phyloP scores from a whole-genome alignment of 2,888 invertebrate genomes.

The Cephonodes hylas region DNA sequence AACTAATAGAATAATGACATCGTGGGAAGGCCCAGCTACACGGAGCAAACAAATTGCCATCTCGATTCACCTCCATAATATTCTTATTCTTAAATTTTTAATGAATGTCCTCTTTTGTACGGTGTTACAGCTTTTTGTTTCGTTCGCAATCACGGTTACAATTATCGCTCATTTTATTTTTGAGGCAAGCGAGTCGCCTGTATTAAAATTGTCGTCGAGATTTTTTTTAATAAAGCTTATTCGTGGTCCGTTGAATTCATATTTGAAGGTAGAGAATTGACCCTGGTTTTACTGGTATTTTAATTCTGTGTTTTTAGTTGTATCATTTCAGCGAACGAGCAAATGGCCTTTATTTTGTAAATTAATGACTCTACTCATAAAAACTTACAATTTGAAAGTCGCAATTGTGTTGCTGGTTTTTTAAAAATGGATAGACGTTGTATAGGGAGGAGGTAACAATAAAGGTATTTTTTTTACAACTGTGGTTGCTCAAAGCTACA shows the following conservation, averaged over 20 bases:
- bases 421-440: no score
- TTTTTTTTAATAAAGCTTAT: not conserved
- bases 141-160: constrained; percentile 11
- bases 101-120: constrained; percentile 25
- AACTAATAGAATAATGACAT: not conserved
- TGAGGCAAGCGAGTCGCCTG: not conserved
- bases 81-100: constrained; percentile 30
- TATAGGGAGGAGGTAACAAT: no score
- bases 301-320: no score
- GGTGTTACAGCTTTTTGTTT: not conserved
- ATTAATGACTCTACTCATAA: no score
- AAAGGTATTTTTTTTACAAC: no score
- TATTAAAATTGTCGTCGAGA: not conserved
- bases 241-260: not conserved
- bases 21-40: constrained; percentile 21
- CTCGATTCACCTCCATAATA: constrained; percentile 33
- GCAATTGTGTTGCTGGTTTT: no score
- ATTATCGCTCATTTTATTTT: constrained; percentile 14
- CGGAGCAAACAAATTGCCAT: constrained; percentile 30
- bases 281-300: no score
- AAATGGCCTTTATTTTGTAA: no score
- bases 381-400: no score
- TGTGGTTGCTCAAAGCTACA: no score
- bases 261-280: not conserved
- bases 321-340: no score